Evolutionary conservation across 2,113 vertebrate species (phyloP).

Genomic region (Sciurus niger): DNA sequence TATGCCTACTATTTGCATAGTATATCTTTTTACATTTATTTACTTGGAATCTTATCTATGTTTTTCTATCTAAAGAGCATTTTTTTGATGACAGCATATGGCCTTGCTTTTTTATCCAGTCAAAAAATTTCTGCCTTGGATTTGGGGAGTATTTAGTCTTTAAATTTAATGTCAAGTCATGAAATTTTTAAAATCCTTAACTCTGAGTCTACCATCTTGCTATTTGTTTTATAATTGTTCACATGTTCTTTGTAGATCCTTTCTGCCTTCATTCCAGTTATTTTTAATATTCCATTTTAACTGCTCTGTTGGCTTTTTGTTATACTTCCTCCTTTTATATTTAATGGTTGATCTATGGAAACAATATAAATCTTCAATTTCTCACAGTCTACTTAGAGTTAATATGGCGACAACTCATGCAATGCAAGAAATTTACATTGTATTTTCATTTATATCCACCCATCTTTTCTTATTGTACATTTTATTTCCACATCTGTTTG

Average conservation of each 20-base stretch:
- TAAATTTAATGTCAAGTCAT: conserved; percentile 32
- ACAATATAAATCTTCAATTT: neutral
- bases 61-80: conserved; percentile 28
- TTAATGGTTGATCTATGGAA: conserved; percentile 31
- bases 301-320: neutral
- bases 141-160: neutral
- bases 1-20: neutral
- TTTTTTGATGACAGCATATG: neutral
- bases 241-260: neutral
- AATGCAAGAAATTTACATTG: neutral
- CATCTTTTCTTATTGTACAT: neutral
- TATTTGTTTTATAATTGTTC: conserved; percentile 14
- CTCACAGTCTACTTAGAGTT: neutral
- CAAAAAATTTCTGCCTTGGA: conserved; percentile 5
- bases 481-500: neutral
- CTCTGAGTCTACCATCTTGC: neutral
- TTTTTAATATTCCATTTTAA: conserved; percentile 26
- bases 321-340: neutral
- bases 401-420: neutral
- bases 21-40: neutral
- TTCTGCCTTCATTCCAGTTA: neutral
- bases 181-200: neutral
- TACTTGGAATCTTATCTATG: neutral
- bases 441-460: neutral
- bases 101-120: neutral